Conservation (phyloP, 2,113 vertebrate genomes). For the Cacatua alba region DNA sequence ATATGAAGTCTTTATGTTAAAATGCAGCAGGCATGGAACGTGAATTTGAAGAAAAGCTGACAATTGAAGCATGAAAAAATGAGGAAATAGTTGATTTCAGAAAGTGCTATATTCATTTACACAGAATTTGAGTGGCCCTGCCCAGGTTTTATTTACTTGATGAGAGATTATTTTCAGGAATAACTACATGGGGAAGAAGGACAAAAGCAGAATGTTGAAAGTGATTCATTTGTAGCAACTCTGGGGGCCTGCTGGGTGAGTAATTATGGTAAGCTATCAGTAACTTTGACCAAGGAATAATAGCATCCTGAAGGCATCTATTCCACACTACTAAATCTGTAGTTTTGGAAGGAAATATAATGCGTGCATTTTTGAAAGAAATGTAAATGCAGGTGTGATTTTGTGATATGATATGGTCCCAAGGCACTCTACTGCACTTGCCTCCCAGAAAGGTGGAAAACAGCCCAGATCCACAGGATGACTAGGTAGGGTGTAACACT, state of each 20-base stretch:
- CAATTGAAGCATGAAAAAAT: neutral
- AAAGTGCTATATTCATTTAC: neutral
- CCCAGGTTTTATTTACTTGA: neutral
- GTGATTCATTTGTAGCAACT: neutral
- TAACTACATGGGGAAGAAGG: neutral
- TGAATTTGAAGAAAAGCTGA: conserved; percentile 7
- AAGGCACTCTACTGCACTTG: neutral
- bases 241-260: neutral
- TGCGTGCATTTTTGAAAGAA: neutral
- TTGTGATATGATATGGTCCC: neutral
- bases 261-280: neutral
- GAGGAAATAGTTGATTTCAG: neutral
- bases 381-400: neutral
- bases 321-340: neutral
- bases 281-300: neutral
- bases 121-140: neutral
- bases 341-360: neutral
- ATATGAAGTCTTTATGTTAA: neutral
- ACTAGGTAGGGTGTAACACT: fast-evolving
- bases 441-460: neutral
- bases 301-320: neutral
- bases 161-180: conserved; percentile 17
- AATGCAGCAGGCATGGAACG: neutral
- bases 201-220: neutral
- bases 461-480: neutral